Percentiles rank a stretch among this genome's conserved stretches.
These are phyloP conservation scores for Tineola bisselliella DNA, from an alignment of 2,888 invertebrate genomes.

Conservation along the genomic window DNA sequence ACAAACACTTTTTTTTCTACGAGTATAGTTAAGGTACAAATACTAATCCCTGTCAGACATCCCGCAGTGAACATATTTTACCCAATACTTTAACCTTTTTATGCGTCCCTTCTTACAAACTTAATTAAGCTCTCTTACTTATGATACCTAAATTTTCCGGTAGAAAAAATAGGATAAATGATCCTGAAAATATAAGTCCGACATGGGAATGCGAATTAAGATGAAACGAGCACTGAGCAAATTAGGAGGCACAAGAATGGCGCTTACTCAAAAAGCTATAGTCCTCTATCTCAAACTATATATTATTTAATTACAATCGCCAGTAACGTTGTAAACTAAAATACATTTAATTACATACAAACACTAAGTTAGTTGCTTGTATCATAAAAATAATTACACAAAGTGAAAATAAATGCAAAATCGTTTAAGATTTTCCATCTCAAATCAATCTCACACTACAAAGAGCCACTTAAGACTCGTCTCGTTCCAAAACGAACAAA, in stretches of 20 bases:
- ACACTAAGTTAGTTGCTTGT: no score
- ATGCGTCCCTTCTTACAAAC: conserved; percentile 2
- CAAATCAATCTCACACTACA: conserved; percentile 24
- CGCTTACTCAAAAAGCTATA: background rate
- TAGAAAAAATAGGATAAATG: conserved; percentile 13
- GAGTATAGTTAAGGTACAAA: background rate
- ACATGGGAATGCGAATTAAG: conserved; percentile 8
- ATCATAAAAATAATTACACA: background rate
- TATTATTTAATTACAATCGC: no score
- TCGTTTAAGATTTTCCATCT: conserved; percentile 34
- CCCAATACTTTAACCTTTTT: background rate
- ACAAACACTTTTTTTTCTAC: no score
- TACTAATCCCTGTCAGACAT: background rate
- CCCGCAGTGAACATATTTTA: background rate
- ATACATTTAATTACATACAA: no score
- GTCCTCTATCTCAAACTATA: background rate
- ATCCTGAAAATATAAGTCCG: conserved; percentile 10
- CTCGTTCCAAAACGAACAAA: conserved; percentile 32
- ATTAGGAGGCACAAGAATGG: background rate
- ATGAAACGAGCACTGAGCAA: background rate
- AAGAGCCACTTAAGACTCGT: conserved; percentile 40
- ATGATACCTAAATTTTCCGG: conserved; percentile 8
- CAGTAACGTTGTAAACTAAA: no score
- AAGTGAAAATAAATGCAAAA: background rate
- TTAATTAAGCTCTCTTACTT: background rate